Base-by-base conservation (phyloP, 2,888 invertebrate species). In the Agrotis ipsilon region DNA sequence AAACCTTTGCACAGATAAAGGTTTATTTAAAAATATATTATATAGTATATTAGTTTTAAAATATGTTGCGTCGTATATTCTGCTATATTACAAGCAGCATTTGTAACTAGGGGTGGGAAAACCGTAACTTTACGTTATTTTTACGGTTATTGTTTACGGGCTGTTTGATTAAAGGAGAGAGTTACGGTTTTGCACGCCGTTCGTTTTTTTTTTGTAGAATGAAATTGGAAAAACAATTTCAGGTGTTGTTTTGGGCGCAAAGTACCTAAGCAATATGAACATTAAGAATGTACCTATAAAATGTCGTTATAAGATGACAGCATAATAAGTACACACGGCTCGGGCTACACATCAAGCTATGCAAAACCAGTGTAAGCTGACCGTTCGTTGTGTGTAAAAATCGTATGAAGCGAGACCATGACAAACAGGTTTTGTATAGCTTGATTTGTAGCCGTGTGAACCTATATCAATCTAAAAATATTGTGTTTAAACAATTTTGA, bases 11-110 rank as follows among this genome's bases (percentile, higher is more conserved):
- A 73, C 75, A 80, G 80, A 85, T 83, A 85, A 77, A 84, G 76
- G 80, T 85, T 83, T 86, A 80, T 86, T 85, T 85, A 74, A 80
- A 83, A 77, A 81, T 85, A 84, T 79, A 74, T 74, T 80, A 71
- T 78, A 72, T 64, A 67, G 43, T 68, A 59, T 73, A 81, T 71
- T 75, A 64, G 49, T 80, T 75, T 68, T 51, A 60, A 79, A 79
- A 77, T 75, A 68, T 80, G 68, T 64, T 51, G 19, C 19, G 66
- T 45, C 59, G 62, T 76, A 60, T 77, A 72, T 68, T 62, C 5
- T 24, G 18, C 16, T 58, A 51, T 64, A 72, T 66, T 68, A 55
- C 48, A 48, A 32, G 27, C 51, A 60, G 45, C 24, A 55, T 70
- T 67, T 46, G 21, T 65, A 64, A 49, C n/a, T 52, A 61, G 54